These are phyloP conservation scores for Standfussiana lucernea DNA, from an alignment of 2,888 invertebrate genomes.

Conservation along the genomic window DNA sequence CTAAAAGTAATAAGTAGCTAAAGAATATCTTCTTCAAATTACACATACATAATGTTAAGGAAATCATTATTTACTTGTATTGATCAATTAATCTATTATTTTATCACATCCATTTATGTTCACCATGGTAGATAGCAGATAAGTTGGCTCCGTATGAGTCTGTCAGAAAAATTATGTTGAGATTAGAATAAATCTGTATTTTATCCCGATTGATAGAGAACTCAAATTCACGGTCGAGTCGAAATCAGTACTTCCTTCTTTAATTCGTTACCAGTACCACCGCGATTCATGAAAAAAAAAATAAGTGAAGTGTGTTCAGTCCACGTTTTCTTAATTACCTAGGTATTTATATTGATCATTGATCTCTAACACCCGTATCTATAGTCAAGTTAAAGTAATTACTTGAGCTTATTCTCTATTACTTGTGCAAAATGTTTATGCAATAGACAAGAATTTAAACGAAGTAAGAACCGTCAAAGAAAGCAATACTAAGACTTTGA, in stretches of 20 bases:
- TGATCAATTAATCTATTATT: conserved; percentile 29
- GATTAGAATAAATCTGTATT: neutral
- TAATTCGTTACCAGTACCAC: neutral
- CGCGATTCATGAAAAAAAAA: neutral
- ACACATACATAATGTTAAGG: conserved; percentile 17
- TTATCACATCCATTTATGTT: conserved; percentile 21
- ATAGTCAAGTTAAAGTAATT: too few species aligned
- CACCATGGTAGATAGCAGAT: neutral
- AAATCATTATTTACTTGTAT: conserved; percentile 25
- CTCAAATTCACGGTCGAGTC: neutral
- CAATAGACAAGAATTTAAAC: too few species aligned
- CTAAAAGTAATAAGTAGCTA: conserved; percentile 68
- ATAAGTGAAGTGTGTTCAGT: too few species aligned
- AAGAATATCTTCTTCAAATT: conserved; percentile 40
- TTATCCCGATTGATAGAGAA: conserved; percentile 8
- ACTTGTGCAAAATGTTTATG: too few species aligned
- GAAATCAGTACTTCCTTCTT: neutral
- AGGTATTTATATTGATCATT: neutral
- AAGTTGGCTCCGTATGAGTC: conserved; percentile 9
- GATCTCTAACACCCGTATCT: too few species aligned
- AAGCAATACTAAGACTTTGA: too few species aligned
- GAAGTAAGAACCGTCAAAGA: too few species aligned
- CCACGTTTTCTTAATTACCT: neutral
- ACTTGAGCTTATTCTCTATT: too few species aligned
- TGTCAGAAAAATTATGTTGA: conserved; percentile 16